phyloP scores from a whole-genome alignment of 2,113 vertebrate genomes.

The Echinops telfairi region DNA sequence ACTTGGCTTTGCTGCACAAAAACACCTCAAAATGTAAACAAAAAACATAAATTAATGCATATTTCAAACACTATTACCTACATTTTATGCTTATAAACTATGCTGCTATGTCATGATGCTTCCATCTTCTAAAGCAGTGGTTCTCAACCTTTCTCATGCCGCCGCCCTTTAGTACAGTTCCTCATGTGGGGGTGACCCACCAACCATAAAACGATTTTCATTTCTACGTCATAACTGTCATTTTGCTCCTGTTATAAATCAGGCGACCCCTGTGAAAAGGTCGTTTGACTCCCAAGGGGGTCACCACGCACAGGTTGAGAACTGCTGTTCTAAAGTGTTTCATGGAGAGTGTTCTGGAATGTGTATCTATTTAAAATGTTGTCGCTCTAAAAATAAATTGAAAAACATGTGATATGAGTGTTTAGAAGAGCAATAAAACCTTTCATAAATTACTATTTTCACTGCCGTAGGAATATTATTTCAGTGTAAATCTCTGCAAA shows the following conservation, averaged over 20 bases:
- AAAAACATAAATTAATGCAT: background rate
- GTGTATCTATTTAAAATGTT: slow-evolving; percentile 45
- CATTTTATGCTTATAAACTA: background rate
- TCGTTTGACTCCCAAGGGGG: too few relatives aligned
- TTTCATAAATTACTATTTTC: slow-evolving; percentile 62
- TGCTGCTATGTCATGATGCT: background rate
- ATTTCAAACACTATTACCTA: background rate
- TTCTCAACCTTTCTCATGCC: too few relatives aligned
- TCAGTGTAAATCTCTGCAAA: slow-evolving; percentile 55
- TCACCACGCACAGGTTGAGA: too few relatives aligned
- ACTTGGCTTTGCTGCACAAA: background rate
- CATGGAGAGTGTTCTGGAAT: slow-evolving; percentile 14
- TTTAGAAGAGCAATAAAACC: slow-evolving; percentile 44
- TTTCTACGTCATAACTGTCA: too few relatives aligned
- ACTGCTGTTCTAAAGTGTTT: background rate
- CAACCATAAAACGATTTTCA: too few relatives aligned
- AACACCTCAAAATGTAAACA: slow-evolving; percentile 17
- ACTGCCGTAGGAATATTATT: slow-evolving; percentile 41
- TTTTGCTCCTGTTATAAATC: too few relatives aligned
- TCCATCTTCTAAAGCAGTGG: background rate
- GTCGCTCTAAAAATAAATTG: slow-evolving; percentile 12
- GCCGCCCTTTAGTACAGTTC: too few relatives aligned
- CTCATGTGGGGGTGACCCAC: too few relatives aligned
- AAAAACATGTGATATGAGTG: slow-evolving; percentile 11
- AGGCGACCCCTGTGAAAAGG: too few relatives aligned